phyloP scores from a whole-genome alignment of 2,113 vertebrate species.

The Eretmodus cyanostictus region DNA sequence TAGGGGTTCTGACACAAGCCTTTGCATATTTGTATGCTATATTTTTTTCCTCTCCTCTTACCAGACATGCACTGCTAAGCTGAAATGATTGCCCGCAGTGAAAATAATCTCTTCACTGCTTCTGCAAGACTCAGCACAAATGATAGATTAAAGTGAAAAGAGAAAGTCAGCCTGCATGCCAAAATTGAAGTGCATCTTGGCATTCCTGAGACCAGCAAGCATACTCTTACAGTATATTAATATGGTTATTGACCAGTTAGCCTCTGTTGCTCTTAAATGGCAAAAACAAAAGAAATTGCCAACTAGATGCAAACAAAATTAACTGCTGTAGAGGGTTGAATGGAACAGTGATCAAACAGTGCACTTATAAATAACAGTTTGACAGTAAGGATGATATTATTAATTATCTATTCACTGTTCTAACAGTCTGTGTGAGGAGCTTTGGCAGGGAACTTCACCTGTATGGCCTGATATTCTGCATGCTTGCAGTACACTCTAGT shows the following conservation, averaged over 20 bases:
- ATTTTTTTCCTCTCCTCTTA: not conserved
- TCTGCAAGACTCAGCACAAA: conserved; percentile 60
- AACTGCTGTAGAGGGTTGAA: not conserved
- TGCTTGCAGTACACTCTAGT: conserved; percentile 18
- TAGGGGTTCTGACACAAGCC: conserved; percentile 28
- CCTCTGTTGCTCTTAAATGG: conserved; percentile 4
- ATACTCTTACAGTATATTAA: conserved; percentile 35
- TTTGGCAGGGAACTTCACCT: conserved; percentile 30
- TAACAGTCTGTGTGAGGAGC: conserved; percentile 34
- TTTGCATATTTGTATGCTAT: conserved; percentile 31
- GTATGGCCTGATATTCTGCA: conserved; percentile 41
- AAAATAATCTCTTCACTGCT: conserved; percentile 55
- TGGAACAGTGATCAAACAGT: not conserved
- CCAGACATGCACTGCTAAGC: conserved; percentile 60
- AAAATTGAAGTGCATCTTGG: conserved; percentile 47
- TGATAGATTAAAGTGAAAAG: conserved; percentile 42
- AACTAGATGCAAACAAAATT: not conserved
- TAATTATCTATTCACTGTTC: not conserved
- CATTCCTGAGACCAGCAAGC: conserved; percentile 47
- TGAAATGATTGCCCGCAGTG: conserved; percentile 61
- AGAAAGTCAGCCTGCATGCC: conserved; percentile 40
- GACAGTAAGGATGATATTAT: conserved; percentile 2
- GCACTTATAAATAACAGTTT: not conserved
- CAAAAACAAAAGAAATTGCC: conserved; percentile 4
- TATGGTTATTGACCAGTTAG: conserved; percentile 44